phyloP scores from a whole-genome alignment of 2,797 vertebrate species.

The Lepidocolaptes lacrymiger region DNA sequence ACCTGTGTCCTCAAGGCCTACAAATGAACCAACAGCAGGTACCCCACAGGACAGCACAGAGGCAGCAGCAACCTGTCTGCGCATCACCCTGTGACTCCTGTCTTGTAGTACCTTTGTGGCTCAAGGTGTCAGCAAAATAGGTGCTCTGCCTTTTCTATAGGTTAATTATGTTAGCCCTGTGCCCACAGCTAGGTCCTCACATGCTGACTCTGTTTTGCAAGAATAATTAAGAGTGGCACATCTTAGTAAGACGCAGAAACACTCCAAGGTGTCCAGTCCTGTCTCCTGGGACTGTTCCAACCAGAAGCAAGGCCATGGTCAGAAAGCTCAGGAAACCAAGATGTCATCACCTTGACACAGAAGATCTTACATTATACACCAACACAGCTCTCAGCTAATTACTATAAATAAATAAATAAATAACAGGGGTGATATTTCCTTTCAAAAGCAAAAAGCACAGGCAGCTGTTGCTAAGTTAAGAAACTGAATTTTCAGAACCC shows the following conservation, averaged over 20 bases:
- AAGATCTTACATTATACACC: neutral
- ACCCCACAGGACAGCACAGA: neutral
- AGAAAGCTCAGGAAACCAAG: neutral
- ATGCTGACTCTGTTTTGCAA: fast-evolving
- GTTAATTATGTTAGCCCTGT: neutral
- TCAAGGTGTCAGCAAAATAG: neutral
- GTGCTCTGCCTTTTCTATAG: neutral
- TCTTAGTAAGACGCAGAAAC: neutral
- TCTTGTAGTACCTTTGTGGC: neutral
- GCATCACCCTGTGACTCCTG: neutral
- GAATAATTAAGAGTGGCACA: neutral
- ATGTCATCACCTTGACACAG: neutral
- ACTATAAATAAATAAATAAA: neutral
- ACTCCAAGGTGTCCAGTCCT: neutral
- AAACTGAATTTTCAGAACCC: neutral
- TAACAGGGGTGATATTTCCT: neutral
- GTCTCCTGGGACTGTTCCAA: neutral
- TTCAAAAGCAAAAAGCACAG: neutral
- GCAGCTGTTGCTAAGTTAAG: neutral
- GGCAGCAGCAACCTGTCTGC: neutral
- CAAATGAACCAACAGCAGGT: neutral
- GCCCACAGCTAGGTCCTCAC: neutral
- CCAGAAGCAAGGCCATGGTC: neutral
- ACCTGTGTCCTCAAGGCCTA: neutral
- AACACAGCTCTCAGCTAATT: neutral